Conservation (phyloP, 2,888 invertebrate genomes). For the Thymelicus lineola region DNA sequence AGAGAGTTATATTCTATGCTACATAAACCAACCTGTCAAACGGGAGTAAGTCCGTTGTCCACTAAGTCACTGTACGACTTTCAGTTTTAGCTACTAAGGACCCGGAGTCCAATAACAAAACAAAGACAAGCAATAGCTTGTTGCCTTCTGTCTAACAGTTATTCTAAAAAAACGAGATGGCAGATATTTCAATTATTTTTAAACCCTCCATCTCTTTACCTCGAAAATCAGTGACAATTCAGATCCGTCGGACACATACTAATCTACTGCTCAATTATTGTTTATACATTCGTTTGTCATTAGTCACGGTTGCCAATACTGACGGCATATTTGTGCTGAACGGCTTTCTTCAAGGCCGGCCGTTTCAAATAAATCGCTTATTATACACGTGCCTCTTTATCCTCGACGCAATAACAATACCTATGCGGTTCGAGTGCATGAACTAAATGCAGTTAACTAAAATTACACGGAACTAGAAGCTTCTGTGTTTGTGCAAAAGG, state of each 20-base stretch:
- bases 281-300: constrained; percentile 67
- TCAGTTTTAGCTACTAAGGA: too few relatives aligned
- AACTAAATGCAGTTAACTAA: constrained; percentile 36
- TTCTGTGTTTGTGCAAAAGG: constrained; percentile 30
- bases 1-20: neutral
- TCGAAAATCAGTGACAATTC: constrained; percentile 12
- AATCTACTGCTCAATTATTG: constrained; percentile 52
- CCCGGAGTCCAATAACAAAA: too few relatives aligned
- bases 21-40: too few relatives aligned
- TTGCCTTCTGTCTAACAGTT: neutral
- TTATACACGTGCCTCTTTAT: constrained; percentile 39
- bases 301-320: constrained; percentile 66
- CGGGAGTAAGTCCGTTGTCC: too few relatives aligned
- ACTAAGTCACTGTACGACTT: too few relatives aligned
- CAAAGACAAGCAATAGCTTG: too few relatives aligned
- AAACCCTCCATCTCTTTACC: neutral
- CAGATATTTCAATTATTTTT: neutral
- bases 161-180: neutral
- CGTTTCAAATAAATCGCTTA: constrained; percentile 53
- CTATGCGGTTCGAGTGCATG: constrained; percentile 26
- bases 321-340: constrained; percentile 58
- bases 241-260: constrained; percentile 42
- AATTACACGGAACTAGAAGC: constrained; percentile 29
- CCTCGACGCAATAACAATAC: constrained; percentile 31
- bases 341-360: constrained; percentile 62